These are phyloP conservation scores for Pygoscelis adeliae DNA, from an alignment of 2,113 vertebrate genomes.

Conservation along the genomic window DNA sequence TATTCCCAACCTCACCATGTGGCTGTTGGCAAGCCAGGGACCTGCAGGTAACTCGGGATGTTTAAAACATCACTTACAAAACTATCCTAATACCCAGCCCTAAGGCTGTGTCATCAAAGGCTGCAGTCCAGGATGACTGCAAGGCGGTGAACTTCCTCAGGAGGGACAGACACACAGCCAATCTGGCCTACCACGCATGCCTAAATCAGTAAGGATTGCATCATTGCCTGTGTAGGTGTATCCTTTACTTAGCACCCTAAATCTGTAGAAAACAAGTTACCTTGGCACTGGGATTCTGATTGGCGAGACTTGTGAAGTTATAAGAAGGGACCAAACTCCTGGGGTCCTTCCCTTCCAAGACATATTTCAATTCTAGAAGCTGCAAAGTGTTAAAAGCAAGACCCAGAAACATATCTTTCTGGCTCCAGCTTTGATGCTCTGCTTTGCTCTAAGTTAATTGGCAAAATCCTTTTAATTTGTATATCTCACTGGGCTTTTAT, in stretches of 20 bases:
- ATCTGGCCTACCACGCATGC: neutral
- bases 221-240: constrained; percentile 5
- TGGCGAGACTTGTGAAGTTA: neutral
- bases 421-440: neutral
- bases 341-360: neutral
- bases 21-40: neutral
- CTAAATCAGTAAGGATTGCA: neutral
- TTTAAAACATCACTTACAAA: neutral
- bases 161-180: neutral
- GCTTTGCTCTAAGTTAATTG: constrained; percentile 1
- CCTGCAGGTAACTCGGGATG: neutral
- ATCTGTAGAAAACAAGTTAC: constrained; percentile 10
- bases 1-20: neutral
- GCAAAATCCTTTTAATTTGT: neutral
- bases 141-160: neutral
- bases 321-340: neutral
- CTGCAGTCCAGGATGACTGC: neutral
- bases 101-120: neutral
- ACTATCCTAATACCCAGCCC: neutral
- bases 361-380: neutral
- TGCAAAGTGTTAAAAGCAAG: neutral
- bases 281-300: neutral
- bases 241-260: constrained; percentile 37
- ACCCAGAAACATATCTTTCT: neutral
- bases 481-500: neutral